These are phyloP conservation scores for Trialeurodes vaporariorum DNA, from an alignment of 1,140 invertebrate genomes.

Conservation along the genomic window DNA sequence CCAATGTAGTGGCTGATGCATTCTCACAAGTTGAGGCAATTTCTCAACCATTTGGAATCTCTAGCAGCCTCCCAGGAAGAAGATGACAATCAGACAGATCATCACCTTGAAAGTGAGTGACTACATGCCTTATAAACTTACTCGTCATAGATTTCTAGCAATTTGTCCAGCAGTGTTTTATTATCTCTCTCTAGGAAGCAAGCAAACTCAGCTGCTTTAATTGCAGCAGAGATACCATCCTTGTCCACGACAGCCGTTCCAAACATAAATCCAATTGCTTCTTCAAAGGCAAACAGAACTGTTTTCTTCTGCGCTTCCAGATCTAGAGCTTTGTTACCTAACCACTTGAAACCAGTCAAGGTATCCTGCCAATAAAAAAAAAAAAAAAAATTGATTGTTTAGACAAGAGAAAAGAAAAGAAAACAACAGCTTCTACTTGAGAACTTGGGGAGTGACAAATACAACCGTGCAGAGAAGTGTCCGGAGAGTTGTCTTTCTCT, in stretches of 20 bases:
- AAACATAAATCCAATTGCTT: slow-evolving; percentile 93
- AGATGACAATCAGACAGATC: too few relatives aligned
- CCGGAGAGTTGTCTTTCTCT: too few relatives aligned
- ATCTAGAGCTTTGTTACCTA: slow-evolving; percentile 82
- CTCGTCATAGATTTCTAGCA: slow-evolving; percentile 60
- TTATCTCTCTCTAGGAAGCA: slow-evolving; percentile 49
- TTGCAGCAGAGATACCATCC: slow-evolving; percentile 84
- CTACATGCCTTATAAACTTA: slow-evolving; percentile 14
- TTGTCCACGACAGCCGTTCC: slow-evolving; percentile 79
- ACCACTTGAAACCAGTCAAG: slow-evolving; percentile 99
- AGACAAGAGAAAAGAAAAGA: slow-evolving; percentile 7
- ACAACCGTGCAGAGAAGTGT: too few relatives aligned
- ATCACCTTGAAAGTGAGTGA: too few relatives aligned
- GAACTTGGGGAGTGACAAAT: too few relatives aligned
- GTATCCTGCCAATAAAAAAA: slow-evolving; percentile 55
- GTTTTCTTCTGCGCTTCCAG: slow-evolving; percentile 49
- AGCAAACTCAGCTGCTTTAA: slow-evolving; percentile 63
- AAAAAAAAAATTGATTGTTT: slow-evolving; percentile 13
- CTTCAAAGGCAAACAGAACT: slow-evolving; percentile 91
- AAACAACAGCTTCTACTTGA: slow-evolving; percentile 10
- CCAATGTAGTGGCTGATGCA: too few relatives aligned
- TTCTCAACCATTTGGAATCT: too few relatives aligned
- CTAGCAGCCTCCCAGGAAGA: too few relatives aligned
- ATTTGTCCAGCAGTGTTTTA: slow-evolving; percentile 40
- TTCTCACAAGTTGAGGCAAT: too few relatives aligned